Evolutionary conservation across 2,797 vertebrate species (phyloP), one percentile per base, ranked within the genome.

Genomic region (Malacoctenus gilli): DNA sequence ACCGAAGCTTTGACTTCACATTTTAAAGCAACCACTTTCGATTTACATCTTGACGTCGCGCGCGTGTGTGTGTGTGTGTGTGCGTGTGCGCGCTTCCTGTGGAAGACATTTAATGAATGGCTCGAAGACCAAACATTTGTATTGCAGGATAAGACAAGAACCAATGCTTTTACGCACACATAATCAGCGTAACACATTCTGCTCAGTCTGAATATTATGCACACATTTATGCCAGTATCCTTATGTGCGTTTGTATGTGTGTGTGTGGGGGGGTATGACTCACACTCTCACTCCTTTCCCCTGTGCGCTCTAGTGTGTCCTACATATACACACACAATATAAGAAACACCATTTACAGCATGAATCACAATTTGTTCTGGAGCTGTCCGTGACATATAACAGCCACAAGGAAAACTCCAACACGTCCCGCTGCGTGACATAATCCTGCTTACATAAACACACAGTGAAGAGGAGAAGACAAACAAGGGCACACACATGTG

Each of bases 391-490:
- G 55, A 64, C 61, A 69, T 32, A 31, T 36, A 38, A 55, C 18
- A 47, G 63, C 65, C 46, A 35, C 7, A 1, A 53, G 75, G 35
- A 18, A 50, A 60, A 65, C 56, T 37, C 15, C 36, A 10, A 22
- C 32, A 53, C 6, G 15, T 55, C 43, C 11, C 30, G 37, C 31
- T 23, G 30, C 11, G 22, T 59, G 59, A 62, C 42, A 56, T 72
- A 79, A 82, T 57, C 51, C 37, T 5, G 39, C 58, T 76, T 62
- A 75, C 14, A 50, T 63, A 80, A 21, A 40, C 37, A 19, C 10
- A 12, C 18, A 38, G 18, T 9, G 12, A 39, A 39, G 37, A 39
- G 8, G 20, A 39, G 16, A 5, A 19, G 18, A 39, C 16, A 39
- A 35, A 35, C 4, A 20, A 11, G 37, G 18, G 10, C 37, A 5